Base-by-base conservation (phyloP, 2,888 invertebrate genomes). In the Eupithecia centaureata region DNA sequence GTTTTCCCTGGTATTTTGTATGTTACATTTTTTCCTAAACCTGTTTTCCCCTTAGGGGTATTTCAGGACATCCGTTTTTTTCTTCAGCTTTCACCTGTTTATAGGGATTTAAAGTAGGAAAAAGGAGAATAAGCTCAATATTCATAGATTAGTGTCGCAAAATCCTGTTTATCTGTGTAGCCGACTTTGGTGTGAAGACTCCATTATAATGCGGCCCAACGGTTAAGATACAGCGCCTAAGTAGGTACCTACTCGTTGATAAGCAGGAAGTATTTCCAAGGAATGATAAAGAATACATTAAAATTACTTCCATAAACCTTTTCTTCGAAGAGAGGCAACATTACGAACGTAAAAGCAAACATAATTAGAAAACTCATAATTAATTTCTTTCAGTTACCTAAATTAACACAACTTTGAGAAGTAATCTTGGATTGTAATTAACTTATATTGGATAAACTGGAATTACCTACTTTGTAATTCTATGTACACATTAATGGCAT, bases 301-400 rank as follows among this genome's bases (percentile, higher is more conserved):
- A 12, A 47, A 22, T 47, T 47, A 22, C 47, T 10, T 47, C 2
- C 47, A 47, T 12, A 47, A 47, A 47, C 12, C n/a, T 47, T 47
- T 22, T 47, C 47, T 47, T 18, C 4, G 22, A 22, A 47, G n/a
- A 4, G 22, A 8, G 47, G 18, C 10, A 47, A 1, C 22, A 22
- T 47, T 4, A 47, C 22, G 22, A 47, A 47, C 22, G 47, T n/a
- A 22, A 47, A 12, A 12, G 22, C 12, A 18, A 47, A 47, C 18
- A 22, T 47, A 47, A 47, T 18, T 22, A 47, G 1, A 22, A 8
- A 47, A 47, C 22, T 47, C 47, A 47, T 47, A 38, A 38, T n/a
- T n/a, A 38, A 38, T 38, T 38, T 38, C n/a, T 38, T 38, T 38
- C n/a, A 38, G 38, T n/a, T n/a, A n/a, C 38, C 38, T 42, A 18